Evolutionary conservation across 2,113 vertebrate genomes (phyloP), one percentile per base, ranked within the genome.

Genomic region (Phodopus roborovskii): DNA sequence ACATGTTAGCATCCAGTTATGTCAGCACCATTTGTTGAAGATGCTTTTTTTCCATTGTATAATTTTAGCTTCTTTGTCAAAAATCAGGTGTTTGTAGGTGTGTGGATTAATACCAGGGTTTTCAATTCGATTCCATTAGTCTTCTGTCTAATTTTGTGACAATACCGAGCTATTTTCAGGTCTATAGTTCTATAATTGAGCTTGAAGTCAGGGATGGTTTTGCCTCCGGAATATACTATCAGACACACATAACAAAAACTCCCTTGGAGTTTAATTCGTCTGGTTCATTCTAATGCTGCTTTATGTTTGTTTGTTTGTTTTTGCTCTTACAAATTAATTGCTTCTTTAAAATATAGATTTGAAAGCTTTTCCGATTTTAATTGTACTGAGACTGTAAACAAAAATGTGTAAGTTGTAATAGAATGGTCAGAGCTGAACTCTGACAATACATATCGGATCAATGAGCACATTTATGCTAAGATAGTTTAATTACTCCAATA

Each of bases 301-400:
- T 74, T 68, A 39, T 83, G 22, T 42, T 62, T 62, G n/a, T 62
- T 30, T 45, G 45, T 45, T 45, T 62, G 7, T 3, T 62, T 62
- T 84, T 60, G 3, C 7, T 62, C 66, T 85, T 66, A 48, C 62
- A 64, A 64, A 53, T 17, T 45, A 60, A 68, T 50, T 82, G 17
- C 66, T 97, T 82, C 22, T 81, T 73, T 28, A 84, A 92, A 88
- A 84, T n/a, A 45, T 84, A 64, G 1, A n/a, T 96, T 91, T 85
- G 33, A 93, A 70, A 88, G 11, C 0, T 48, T 85, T n/a, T 77
- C 36, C 4, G 17, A 20, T 58, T 39, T 79, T 28, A 56, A 75
- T 36, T 78, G 1, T 74, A 56, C 30, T 84, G 48, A 96, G 75
- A 88, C 17, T 75, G 3, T 84, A 81, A 42, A 64, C 78, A 74